Base-by-base conservation (phyloP, 2,888 invertebrate genomes). In the Harpalus rufipes region DNA sequence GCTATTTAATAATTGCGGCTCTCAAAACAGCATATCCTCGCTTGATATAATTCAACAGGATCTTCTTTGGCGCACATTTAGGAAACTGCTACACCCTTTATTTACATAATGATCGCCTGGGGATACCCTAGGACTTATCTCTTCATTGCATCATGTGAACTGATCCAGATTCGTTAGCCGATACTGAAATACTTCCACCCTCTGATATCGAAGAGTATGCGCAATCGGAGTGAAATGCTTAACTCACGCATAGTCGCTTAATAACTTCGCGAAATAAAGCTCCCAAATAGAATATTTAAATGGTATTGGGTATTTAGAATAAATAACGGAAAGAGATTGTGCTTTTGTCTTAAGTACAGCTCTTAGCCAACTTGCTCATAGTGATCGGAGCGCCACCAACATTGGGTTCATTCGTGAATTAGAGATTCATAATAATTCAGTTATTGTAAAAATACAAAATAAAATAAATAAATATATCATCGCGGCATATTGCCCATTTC, bases 111-210 rank as follows among this genome's bases (percentile, higher is more conserved):
- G 79, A 80, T 21, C 81, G 61, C 41, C 51, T 65, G 10, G 65
- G 81, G 81, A 65, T 41, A 14, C 51, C 25, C 18, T n/a, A 44
- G 63, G 44, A 63, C 81, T 81, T 81, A 81, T 81, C 81, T 65
- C 44, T 51, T 81, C 63, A 81, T 81, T 81, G 65, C 81, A 81
- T 81, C 81, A 81, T 81, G 65, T 44, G 81, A 81, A 44, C 65
- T 81, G 65, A 81, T 81, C 65, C 81, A 81, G 81, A 81, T 81
- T 65, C 65, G 41, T 61, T 41, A 63, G 39, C 41, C 65, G 81
- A 81, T 81, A 81, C 41, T 39, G 61, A 65, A 39, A 65, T 78
- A 56, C 41, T 78, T 58, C 78, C 25, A 76, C 21, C 21, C 3
- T 3, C 78, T 18, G 41, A 74, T 74, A 74, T 7, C 18, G 8